Evolutionary conservation across 2,113 vertebrate species (phyloP), one percentile per base, ranked within the genome.

Genomic region (Eudyptes chrysolophus): DNA sequence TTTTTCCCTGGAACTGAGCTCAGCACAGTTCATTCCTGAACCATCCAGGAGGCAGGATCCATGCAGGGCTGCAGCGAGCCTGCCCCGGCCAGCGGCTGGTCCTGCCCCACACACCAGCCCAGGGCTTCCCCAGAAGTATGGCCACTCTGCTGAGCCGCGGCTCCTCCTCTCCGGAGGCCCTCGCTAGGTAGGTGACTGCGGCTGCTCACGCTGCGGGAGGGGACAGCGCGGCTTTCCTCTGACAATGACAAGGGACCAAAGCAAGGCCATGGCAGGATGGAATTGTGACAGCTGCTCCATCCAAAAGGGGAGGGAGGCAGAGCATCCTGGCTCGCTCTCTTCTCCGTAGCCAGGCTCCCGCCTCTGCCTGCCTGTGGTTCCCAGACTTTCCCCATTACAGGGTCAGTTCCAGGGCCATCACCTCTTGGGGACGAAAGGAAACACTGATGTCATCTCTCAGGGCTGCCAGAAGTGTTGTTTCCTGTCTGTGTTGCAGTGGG

Each of bases 41-140:
- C 29, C 3, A 0, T 9, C 8, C 1, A 0, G 69, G 38, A 84
- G 36, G 34, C 36, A 8, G 5, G 36, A 36, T 22, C 38, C 0
- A 0, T 40, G 49, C 17, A 21, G 62, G 65, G 21, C 65, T 84
- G 58, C 2, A 1, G 10, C 0, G 1, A 49, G 40, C 44, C 29
- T 22, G 19, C 40, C 68, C 57, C 3, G 1, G 46, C 24, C 84
- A 75, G 40, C 3, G 1, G 26, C 49, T 65, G 12, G 30, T 87
- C 42, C 70, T 76, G 57, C 61, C 38, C 42, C 4, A 2, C n/a
- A 24, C n/a, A 4, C 13, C 52, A 34, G 74, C 49, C 69, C 0
- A 0, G 34, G n/a, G 8, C 12, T 3, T 57, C 66, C 58, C 26
- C 1, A 0, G 20, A 42, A 61, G 27, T 10, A 27, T 20, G 44